Evolutionary conservation across 1,140 invertebrate species (phyloP).

Genomic region (Nomia melanderi): DNA sequence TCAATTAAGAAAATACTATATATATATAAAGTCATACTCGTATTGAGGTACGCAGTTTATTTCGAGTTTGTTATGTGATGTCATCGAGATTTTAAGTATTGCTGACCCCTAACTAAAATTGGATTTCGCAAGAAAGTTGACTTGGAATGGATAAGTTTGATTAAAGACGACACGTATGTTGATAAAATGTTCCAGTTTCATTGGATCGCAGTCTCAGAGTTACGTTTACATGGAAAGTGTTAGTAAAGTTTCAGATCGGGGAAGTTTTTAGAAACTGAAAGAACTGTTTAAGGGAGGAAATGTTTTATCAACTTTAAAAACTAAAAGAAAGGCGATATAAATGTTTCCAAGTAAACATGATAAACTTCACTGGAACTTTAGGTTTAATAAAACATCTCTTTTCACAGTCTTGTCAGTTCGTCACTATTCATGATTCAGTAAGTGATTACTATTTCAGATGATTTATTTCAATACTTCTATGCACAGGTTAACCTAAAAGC

Average conservation of each 20-base stretch:
- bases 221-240: background rate
- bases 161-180: background rate
- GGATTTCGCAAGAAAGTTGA: background rate
- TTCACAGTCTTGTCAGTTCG: too few relatives aligned
- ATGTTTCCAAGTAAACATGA: background rate
- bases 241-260: background rate
- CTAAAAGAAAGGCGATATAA: background rate
- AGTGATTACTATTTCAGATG: too few relatives aligned
- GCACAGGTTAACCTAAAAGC: too few relatives aligned
- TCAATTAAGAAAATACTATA: too few relatives aligned
- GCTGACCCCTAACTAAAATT: constrained; percentile 4
- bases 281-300: background rate
- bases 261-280: background rate
- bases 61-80: background rate
- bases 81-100: background rate
- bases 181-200: constrained; percentile 7
- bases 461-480: too few relatives aligned
- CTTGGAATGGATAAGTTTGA: constrained; percentile 2
- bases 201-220: background rate
- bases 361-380: too few relatives aligned
- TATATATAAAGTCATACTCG: too few relatives aligned
- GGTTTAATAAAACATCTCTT: too few relatives aligned
- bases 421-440: too few relatives aligned
- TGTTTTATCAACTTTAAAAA: background rate
- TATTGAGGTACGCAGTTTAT: too few relatives aligned